Base-by-base conservation (phyloP, 2,797 vertebrate genomes). In the Argya squamiceps region DNA sequence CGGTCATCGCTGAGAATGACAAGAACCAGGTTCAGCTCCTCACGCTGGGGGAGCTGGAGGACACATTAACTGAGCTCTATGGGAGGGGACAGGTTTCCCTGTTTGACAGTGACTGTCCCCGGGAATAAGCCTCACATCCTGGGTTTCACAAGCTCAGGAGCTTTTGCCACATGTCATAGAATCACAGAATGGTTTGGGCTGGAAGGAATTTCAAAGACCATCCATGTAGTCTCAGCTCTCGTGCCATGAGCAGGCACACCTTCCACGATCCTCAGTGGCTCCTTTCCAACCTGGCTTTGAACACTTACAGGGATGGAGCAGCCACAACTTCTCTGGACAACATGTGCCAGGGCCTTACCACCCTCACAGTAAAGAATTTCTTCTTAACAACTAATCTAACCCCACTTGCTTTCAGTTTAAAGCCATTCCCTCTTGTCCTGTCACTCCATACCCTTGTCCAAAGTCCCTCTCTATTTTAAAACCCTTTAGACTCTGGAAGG, bases 41-140 rank as follows among this genome's bases (percentile, higher is more conserved):
- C 65, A 87, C 91, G 0, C 52, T 97, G 67, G 94, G 95, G 16
- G 37, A 96, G 22, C 62, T 97, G 91, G 97, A 97, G 68, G 62
- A 85, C 3, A 1, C 0, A 0, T 50, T 97, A 60, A 88, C 79
- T 1, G 14, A 76, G 9, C 79, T 97, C 10, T 97, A 97, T 1
- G 10, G 91, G 5, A 58, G 36, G 37, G 47, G 36, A 15, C 20
- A 26, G 32, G 79, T 97, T 75, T 89, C 34, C 27, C 71, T 97
- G 6, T 97, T 97, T 89, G 39, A 95, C 43, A 71, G 43, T 0
- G n/a, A 24, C 23, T 97, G 97, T 81, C 94, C 95, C 10, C 65
- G 92, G 13, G 10, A 78, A 16, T 92, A 79, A 91, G 36, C 15
- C 24, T 64, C 34, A 27, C 20, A n/a, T 36, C 22, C n/a, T 3